Evolutionary conservation across 2,113 vertebrate species (phyloP).

Genomic region (Bos indicus): DNA sequence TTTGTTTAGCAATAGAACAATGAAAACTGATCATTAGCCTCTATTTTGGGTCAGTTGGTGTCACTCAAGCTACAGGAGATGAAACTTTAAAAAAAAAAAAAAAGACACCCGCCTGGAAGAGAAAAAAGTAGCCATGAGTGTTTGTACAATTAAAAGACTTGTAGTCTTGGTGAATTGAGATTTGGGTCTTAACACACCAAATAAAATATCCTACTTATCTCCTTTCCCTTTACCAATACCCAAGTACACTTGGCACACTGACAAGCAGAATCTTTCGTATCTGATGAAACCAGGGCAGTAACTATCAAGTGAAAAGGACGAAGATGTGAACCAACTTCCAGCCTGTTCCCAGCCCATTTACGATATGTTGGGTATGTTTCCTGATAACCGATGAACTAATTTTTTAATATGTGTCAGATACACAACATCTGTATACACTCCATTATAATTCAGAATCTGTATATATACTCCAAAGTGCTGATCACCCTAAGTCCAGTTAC

Average conservation of each 20-base stretch:
- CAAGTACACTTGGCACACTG: background rate
- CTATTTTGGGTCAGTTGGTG: background rate
- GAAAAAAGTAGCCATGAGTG: background rate
- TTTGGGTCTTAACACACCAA: slow-evolving; percentile 23
- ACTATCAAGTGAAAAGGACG: slow-evolving; percentile 5
- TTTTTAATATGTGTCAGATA: background rate
- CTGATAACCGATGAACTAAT: slow-evolving; percentile 19
- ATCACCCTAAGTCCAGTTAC: background rate
- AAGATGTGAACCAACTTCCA: background rate
- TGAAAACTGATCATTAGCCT: background rate
- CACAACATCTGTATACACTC: background rate
- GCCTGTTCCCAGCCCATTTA: background rate
- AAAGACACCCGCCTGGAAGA: background rate
- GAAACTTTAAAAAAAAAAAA: background rate
- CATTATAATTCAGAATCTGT: background rate
- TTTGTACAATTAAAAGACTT: slow-evolving; percentile 19
- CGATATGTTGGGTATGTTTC: background rate
- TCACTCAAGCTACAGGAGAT: background rate
- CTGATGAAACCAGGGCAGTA: slow-evolving; percentile 40
- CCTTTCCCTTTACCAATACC: background rate
- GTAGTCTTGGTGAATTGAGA: background rate
- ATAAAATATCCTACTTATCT: slow-evolving; percentile 17
- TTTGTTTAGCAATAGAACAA: background rate
- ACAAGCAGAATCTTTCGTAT: slow-evolving; percentile 35
- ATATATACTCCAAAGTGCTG: background rate